phyloP scores from a whole-genome alignment of 1,140 invertebrate species.

The Eriosoma lanigerum region DNA sequence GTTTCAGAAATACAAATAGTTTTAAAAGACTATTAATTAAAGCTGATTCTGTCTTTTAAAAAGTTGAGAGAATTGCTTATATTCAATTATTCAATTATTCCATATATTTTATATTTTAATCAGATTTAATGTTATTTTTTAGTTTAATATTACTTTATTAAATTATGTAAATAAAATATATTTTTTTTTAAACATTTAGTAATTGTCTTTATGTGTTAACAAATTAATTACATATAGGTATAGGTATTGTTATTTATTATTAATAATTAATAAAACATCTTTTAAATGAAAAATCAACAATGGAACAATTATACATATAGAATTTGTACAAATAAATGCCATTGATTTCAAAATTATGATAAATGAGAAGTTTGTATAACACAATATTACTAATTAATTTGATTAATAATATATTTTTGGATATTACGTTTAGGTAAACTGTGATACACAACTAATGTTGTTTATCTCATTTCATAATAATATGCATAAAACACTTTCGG shows the following conservation, averaged over 20 bases:
- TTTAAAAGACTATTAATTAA: background rate
- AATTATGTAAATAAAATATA: too few relatives aligned
- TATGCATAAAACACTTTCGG: background rate
- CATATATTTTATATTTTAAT: slow-evolving; percentile 40
- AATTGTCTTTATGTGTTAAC: too few relatives aligned
- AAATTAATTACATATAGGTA: too few relatives aligned
- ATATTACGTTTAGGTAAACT: slow-evolving; percentile 5
- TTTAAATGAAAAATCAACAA: slow-evolving; percentile 10
- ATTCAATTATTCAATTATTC: background rate
- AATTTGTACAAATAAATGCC: too few relatives aligned
- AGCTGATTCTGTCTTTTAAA: too few relatives aligned
- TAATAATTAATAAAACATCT: too few relatives aligned
- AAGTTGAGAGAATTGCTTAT: background rate
- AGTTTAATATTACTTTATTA: too few relatives aligned
- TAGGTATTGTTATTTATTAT: too few relatives aligned
- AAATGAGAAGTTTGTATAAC: background rate
- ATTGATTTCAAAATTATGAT: slow-evolving; percentile 11
- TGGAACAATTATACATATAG: background rate
- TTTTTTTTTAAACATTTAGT: too few relatives aligned
- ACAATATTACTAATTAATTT: slow-evolving; percentile 17
- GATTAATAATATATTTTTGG: background rate
- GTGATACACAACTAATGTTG: slow-evolving; percentile 10
- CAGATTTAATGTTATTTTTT: slow-evolving; percentile 31
- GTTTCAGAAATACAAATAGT: slow-evolving; percentile 15
- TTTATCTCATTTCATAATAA: slow-evolving; percentile 23